Conservation (phyloP, 2,113 vertebrate genomes). For the Anguilla japonica region DNA sequence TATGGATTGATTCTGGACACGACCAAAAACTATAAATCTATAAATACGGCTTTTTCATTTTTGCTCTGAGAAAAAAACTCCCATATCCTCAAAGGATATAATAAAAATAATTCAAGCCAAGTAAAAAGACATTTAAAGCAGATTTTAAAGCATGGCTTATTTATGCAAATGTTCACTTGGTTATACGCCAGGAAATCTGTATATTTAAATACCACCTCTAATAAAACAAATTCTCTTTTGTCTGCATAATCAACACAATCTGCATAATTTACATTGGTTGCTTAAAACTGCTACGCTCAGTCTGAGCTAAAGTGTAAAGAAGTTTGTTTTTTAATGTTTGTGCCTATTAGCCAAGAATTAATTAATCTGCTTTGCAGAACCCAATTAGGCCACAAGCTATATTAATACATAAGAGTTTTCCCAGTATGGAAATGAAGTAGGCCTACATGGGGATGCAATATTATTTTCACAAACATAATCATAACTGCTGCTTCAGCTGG, state of each 20-base stretch:
- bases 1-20: not conserved
- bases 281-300: slow-evolving; percentile 68
- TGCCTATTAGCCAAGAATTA: slow-evolving; percentile 83
- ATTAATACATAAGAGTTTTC: slow-evolving; percentile 69
- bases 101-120: slow-evolving; percentile 57
- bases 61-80: slow-evolving; percentile 34
- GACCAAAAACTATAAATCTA: not conserved
- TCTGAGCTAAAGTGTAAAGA: slow-evolving; percentile 75
- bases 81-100: slow-evolving; percentile 35
- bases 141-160: slow-evolving; percentile 54
- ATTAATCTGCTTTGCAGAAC: slow-evolving; percentile 72
- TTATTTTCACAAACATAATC: slow-evolving; percentile 75
- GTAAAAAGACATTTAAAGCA: slow-evolving; percentile 37
- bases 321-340: slow-evolving; percentile 79
- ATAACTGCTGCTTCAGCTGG: slow-evolving; percentile 45
- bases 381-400: slow-evolving; percentile 73
- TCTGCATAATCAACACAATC: slow-evolving; percentile 75
- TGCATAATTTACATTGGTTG: slow-evolving; percentile 80
- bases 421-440: slow-evolving; percentile 69
- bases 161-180: slow-evolving; percentile 68
- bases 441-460: slow-evolving; percentile 51
- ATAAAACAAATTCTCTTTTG: slow-evolving; percentile 65
- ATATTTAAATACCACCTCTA: slow-evolving; percentile 66
- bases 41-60: not conserved
- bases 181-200: slow-evolving; percentile 64